Evolutionary conservation across 1,140 invertebrate species (phyloP), one percentile per base, ranked within the genome.

Genomic region (Chironomus tepperi): DNA sequence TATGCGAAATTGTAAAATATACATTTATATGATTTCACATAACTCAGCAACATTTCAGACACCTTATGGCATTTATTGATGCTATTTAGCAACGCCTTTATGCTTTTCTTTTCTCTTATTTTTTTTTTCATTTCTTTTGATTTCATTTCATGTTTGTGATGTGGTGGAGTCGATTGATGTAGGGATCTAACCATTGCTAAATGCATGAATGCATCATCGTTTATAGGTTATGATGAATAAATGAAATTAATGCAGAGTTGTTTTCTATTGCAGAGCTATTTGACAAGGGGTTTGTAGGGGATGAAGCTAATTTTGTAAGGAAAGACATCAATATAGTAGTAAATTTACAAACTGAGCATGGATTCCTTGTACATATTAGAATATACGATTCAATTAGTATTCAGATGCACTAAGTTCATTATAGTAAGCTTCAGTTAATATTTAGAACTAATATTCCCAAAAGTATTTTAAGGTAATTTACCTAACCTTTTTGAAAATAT

Each of bases 51-150:
- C 65, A 70, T 70, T 70, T 70, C 65, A 70, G 65, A 70, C 65
- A 70, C 65, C 65, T 70, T 70, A 70, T 70, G 65, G 65, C 65
- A 18, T 57, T 57, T 57, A 57, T 57, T 57, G 47, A 57, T 34
- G 24, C 24, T 34, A 34, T 34, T 34, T 34, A 34, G 24, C 24
- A 57, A n/a, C 47, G 12, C 47, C 12, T n/a, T 12, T 5, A 57
- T 12, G n/a, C 0, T n/a, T 57, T 57, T 57, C 47, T 5, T 43
- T 10, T 3, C n/a, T 57, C 3, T 5, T 5, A 57, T 57, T n/a
- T n/a, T n/a, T 57, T n/a, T n/a, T n/a, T n/a, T n/a, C n/a, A 57
- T 57, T 57, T 57, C 10, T 57, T 57, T 12, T 57, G 12, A 57
- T n/a, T n/a, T 5, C 12, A 3, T 47, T 47, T 47, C 47, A 15